These are phyloP conservation scores for Ichneumoninae sp. DNA, from an alignment of 2,888 invertebrate genomes.

Conservation along the genomic window DNA sequence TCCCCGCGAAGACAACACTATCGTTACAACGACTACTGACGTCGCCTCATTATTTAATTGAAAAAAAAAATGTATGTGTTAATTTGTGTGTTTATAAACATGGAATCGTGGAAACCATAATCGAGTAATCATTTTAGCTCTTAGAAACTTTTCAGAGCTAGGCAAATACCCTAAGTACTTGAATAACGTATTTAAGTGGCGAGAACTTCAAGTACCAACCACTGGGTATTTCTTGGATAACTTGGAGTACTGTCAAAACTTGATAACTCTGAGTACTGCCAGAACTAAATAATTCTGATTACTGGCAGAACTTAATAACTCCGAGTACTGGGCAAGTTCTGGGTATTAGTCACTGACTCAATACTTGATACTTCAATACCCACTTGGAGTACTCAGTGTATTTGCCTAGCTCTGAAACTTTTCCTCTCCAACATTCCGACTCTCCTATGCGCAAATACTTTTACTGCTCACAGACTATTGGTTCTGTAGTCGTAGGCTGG, in stretches of 20 bases:
- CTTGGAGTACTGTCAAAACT: too few species aligned
- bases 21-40: constrained; percentile 18
- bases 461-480: constrained; percentile 91
- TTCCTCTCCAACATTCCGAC: neutral
- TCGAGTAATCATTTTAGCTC: neutral
- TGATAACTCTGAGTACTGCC: too few species aligned
- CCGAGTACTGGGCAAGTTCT: too few species aligned
- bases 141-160: neutral
- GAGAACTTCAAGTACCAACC: too few species aligned
- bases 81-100: neutral
- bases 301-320: too few species aligned
- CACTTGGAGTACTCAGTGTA: too few species aligned
- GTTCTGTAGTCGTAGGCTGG: constrained; percentile 97
- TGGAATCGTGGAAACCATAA: neutral
- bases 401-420: neutral
- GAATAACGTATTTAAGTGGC: too few species aligned
- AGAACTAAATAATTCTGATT: too few species aligned
- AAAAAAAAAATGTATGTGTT: neutral
- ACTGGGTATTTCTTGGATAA: too few species aligned
- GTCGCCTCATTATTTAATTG: neutral
- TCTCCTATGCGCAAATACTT: neutral
- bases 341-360: too few species aligned
- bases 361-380: too few species aligned
- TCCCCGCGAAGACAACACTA: constrained; percentile 7
- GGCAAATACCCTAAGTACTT: too few species aligned